phyloP scores from a whole-genome alignment of 2,888 invertebrate species.

The Agrochola lota region DNA sequence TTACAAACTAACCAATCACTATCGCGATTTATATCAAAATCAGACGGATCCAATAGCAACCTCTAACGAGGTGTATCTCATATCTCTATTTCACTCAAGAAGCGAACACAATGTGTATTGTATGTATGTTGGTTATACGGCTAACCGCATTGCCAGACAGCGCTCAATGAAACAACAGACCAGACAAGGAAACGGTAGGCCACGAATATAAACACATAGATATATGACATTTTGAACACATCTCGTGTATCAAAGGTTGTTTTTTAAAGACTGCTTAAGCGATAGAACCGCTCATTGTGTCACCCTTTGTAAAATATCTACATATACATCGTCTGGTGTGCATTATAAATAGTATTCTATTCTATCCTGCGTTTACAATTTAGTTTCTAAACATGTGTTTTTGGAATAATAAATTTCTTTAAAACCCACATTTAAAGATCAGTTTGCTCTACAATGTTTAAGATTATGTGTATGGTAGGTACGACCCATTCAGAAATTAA shows the following conservation, averaged over 20 bases:
- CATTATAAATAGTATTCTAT: too few species aligned
- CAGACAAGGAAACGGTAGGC: conserved; percentile 7
- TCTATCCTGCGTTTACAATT: not conserved
- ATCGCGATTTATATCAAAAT: not conserved
- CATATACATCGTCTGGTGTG: too few species aligned
- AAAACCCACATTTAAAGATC: not conserved
- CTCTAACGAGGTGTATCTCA: conserved; percentile 4
- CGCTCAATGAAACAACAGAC: conserved; percentile 25
- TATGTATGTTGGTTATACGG: conserved; percentile 10
- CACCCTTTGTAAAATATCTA: too few species aligned
- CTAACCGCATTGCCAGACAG: conserved; percentile 14
- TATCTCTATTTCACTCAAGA: conserved; percentile 6
- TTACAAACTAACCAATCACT: not conserved
- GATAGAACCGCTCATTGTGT: too few species aligned
- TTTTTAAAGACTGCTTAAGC: too few species aligned
- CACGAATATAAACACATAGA: not conserved
- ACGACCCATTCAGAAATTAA: not conserved
- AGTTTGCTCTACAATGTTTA: too few species aligned
- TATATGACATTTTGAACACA: not conserved
- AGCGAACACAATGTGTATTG: conserved; percentile 2
- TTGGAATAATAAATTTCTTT: not conserved
- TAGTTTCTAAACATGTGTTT: not conserved
- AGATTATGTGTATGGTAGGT: not conserved
- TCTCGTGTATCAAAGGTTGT: not conserved
- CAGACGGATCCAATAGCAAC: not conserved